Conservation (phyloP, 2,888 invertebrate genomes). For the Icerya purchasi region DNA sequence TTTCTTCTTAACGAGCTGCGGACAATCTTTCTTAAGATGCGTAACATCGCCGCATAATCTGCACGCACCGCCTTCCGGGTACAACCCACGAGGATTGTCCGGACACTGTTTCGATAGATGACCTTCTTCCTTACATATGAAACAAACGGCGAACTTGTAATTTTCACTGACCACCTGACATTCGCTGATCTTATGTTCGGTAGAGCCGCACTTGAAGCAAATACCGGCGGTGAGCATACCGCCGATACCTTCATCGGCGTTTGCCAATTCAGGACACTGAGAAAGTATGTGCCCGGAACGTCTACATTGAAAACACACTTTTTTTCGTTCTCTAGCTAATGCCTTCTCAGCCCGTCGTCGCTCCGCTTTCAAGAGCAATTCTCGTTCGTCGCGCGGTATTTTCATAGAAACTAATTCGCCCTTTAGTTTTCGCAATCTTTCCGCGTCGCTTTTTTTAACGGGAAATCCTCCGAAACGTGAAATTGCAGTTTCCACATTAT, state of each 20-base stretch:
- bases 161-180: conserved; percentile 43
- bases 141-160: conserved; percentile 66
- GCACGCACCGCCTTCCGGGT: conserved; percentile 66
- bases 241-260: conserved; percentile 24
- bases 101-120: conserved; percentile 75
- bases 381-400: conserved; percentile 42
- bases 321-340: conserved; percentile 39
- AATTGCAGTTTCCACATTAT: conserved; percentile 39
- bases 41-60: conserved; percentile 66
- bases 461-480: conserved; percentile 47
- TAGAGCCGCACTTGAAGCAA: conserved; percentile 77
- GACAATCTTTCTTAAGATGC: conserved; percentile 63
- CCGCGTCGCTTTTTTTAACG: conserved; percentile 45
- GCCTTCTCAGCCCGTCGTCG: conserved; percentile 49
- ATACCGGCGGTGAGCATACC: conserved; percentile 34
- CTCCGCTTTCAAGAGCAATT: conserved; percentile 42
- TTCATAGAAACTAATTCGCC: conserved; percentile 37
- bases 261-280: conserved; percentile 49
- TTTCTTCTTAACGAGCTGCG: conserved; percentile 30
- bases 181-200: conserved; percentile 57
- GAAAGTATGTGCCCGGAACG: conserved; percentile 58
- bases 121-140: conserved; percentile 68
- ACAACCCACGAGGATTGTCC: conserved; percentile 65
- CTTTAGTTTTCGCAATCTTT: conserved; percentile 36
- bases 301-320: conserved; percentile 52